Base-by-base conservation (phyloP, 2,113 vertebrate species). In the Elachura formosa region DNA sequence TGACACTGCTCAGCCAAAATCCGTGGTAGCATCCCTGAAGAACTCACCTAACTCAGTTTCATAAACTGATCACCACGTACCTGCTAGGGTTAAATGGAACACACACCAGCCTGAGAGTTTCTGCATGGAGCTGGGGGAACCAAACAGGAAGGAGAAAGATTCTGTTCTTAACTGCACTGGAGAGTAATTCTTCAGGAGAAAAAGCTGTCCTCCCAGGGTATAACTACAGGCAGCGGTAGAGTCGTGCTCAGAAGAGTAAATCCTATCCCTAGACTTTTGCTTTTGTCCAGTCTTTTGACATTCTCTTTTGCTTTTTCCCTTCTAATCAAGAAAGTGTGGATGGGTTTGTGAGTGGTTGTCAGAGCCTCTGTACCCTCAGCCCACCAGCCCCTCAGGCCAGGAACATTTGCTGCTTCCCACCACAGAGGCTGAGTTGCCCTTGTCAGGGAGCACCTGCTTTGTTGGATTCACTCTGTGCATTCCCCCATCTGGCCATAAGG, bases 11-110 rank as follows among this genome's bases (percentile, higher is more conserved):
- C 3, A 61, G 18, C n/a, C 68, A 76, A 51, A 94, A 33, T 9
- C 36, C 20, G 28, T 5, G 11, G 12, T 17, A 49, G 34, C 52
- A 84, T 51, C 34, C 25, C 61, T 81, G 21, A 75, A 54, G 87
- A 72, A 12, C 3, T 6, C 36, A 26, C 29, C 24, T 84, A 71
- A 66, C 12, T 40, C 43, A 36, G 64, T 15, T 24, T 6, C 12
- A 25, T 58, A 38, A 54, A 64, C 34, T 21, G 33, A 48, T 54
- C 63, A 34, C 38, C 2, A 1, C 0, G 0, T 41, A 79, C n/a
- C 21, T 54, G 15, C 46, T 71, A 77, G 79, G n/a, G 46, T 85
- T 88, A 94, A 91, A 90, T 10, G 2, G 38, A 80, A 67, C 26
- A 22, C 5, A 4, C 43, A 78, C 14, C 40, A 43, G 2, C 3